Evolutionary conservation across 1,140 invertebrate species (phyloP).

Genomic region (Saccostrea glomerata): DNA sequence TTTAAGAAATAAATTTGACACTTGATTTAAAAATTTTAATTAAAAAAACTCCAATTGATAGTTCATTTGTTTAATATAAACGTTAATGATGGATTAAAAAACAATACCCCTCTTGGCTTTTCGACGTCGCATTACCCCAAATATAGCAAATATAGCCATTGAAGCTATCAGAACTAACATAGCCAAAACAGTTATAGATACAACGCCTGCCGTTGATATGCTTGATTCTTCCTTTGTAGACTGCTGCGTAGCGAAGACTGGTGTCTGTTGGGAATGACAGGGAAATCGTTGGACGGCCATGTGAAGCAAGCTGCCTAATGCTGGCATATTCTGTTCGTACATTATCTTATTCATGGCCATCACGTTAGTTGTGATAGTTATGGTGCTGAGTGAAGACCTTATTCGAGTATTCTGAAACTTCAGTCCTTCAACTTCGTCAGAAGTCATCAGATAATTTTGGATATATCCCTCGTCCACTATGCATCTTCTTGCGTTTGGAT

Average conservation of each 20-base stretch:
- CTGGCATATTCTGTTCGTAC: constrained; percentile 10
- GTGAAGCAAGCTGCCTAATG: background rate
- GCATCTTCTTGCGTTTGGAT: background rate
- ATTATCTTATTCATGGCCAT: constrained; percentile 23
- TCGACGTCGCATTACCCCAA: background rate
- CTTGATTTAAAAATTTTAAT: too few relatives aligned
- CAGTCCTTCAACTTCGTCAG: background rate
- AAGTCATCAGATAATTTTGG: constrained; percentile 2
- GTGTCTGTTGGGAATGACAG: background rate
- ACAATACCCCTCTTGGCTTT: background rate
- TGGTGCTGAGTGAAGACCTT: background rate
- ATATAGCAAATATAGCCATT: background rate
- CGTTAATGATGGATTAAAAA: too few relatives aligned
- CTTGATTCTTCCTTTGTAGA: background rate
- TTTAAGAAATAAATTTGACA: too few relatives aligned
- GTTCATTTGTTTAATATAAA: too few relatives aligned
- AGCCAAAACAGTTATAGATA: background rate
- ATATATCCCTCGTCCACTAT: background rate
- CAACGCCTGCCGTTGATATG: background rate
- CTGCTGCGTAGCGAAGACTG: background rate
- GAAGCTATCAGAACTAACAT: too few relatives aligned
- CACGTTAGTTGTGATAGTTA: background rate
- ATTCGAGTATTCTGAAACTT: constrained; percentile 6
- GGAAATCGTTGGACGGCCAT: background rate
- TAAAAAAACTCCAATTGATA: too few relatives aligned